Evolutionary conservation across 2,888 invertebrate genomes (phyloP), one percentile per base, ranked within the genome.

Genomic region (Campoplex capitator): DNA sequence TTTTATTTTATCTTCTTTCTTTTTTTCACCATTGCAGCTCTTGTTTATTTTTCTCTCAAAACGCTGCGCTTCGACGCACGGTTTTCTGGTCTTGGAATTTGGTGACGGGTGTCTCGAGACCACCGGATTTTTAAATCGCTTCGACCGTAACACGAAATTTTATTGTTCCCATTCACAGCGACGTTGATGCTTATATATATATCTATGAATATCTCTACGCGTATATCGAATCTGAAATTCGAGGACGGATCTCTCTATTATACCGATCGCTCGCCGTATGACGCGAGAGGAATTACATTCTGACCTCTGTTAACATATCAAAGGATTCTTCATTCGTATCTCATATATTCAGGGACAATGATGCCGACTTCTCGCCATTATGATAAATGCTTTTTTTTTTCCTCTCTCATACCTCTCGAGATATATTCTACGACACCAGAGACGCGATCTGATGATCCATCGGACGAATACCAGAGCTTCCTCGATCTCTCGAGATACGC

Each of bases 301-400:
- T 93, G 93, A 93, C 93, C 93, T 91, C 91, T 87, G 93, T 93
- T 94, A 93, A 91, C 94, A 94, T 94, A 93, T 92, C 91, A 93
- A 93, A 92, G 92, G 91, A 76, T 76, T 38, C 28, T 48, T 28
- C 9, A 68, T 54, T 54, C 16, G 8, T 68, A 16, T 78, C 68
- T 62, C 51, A 9, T 76, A 56, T 74, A 70, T 83, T 76, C 76
- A 48, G 23, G 70, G 32, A 70, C 68, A 54, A 76, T 56, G 68
- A 56, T 75, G 35, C n/a, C 74, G 77, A 56, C 67, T 82, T 78
- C 89, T 88, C 89, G 91, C 92, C 91, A 92, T 93, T 91, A 92
- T 92, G 91, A 92, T 90, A 92, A 93, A 92, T 91, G 90, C 91
- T 90, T 58, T 32, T 38, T 6, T 90, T 58, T 32, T 38, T 6